phyloP scores from a whole-genome alignment of 1,140 invertebrate species.

The Pinna nobilis region DNA sequence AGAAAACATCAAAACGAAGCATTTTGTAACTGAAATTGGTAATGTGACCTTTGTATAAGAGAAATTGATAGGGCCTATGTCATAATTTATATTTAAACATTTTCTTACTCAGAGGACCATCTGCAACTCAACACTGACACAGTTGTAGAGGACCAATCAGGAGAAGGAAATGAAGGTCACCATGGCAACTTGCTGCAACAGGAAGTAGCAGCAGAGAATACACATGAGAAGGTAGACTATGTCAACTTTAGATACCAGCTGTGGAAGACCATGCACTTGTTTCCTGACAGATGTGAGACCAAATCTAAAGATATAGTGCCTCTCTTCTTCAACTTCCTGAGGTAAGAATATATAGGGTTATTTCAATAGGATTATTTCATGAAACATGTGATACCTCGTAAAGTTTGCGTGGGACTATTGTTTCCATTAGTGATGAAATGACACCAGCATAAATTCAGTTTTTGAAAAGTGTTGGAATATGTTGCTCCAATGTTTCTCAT shows the following conservation, averaged over 20 bases:
- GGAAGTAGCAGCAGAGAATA: conserved; percentile 4
- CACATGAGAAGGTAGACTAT: conserved; percentile 38
- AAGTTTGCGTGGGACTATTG: no score
- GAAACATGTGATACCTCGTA: no score
- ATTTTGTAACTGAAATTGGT: no score
- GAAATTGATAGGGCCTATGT: not conserved
- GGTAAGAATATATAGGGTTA: conserved; percentile 69
- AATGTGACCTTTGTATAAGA: no score
- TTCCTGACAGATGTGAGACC: conserved; percentile 84
- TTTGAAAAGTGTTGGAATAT: no score
- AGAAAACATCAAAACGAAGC: no score
- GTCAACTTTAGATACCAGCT: conserved; percentile 86
- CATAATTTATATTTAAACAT: not conserved
- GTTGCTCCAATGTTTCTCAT: no score
- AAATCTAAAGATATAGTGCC: conserved; percentile 86
- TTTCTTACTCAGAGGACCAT: not conserved
- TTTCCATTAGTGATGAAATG: no score
- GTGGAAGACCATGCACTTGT: conserved; percentile 85
- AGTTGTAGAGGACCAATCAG: not conserved
- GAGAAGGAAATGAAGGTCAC: conserved; percentile 3
- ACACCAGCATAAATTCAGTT: no score
- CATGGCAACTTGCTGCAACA: not conserved
- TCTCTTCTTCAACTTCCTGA: conserved; percentile 87
- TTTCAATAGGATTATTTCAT: not conserved
- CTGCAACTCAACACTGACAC: not conserved